Evolutionary conservation across 2,888 invertebrate species (phyloP).

Genomic region (Trypoxylon attenuatum): DNA sequence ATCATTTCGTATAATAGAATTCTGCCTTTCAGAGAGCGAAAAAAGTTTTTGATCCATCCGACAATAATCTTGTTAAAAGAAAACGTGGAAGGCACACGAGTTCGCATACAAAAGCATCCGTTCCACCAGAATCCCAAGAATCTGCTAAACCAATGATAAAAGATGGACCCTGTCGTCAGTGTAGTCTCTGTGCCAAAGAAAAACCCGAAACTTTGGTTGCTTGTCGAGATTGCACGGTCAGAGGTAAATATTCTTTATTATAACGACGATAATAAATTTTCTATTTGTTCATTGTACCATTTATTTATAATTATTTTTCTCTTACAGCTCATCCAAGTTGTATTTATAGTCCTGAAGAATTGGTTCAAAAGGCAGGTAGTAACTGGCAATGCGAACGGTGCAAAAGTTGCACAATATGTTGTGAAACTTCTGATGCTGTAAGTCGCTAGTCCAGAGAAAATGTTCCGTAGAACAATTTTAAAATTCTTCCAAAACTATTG

Average conservation of each 20-base stretch:
- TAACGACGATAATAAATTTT: conserved; percentile 12
- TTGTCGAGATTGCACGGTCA: conserved; percentile 84
- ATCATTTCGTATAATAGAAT: not conserved
- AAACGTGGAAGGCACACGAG: conserved; percentile 83
- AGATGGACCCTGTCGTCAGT: conserved; percentile 68
- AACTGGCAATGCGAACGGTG: conserved; percentile 94
- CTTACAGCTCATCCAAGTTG: conserved; percentile 81
- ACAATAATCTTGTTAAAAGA: conserved; percentile 84
- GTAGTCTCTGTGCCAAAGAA: conserved; percentile 70
- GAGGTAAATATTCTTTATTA: conserved; percentile 75
- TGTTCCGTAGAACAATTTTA: not conserved
- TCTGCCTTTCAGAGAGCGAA: conserved; percentile 80
- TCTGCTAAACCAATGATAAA: conserved; percentile 55
- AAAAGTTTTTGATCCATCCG: conserved; percentile 90
- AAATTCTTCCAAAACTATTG: no score
- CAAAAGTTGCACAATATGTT: conserved; percentile 89
- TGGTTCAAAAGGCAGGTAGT: conserved; percentile 80
- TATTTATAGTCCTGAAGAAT: conserved; percentile 80
- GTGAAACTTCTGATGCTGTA: conserved; percentile 85
- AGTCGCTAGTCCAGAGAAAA: conserved; percentile 68
- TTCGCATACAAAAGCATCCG: conserved; percentile 78
- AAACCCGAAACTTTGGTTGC: conserved; percentile 79
- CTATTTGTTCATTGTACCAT: not conserved
- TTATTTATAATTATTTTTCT: not conserved
- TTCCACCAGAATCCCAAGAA: conserved; percentile 64